Evolutionary conservation across 1,140 invertebrate genomes (phyloP).

Genomic region (Chionoecetes opilio): DNA sequence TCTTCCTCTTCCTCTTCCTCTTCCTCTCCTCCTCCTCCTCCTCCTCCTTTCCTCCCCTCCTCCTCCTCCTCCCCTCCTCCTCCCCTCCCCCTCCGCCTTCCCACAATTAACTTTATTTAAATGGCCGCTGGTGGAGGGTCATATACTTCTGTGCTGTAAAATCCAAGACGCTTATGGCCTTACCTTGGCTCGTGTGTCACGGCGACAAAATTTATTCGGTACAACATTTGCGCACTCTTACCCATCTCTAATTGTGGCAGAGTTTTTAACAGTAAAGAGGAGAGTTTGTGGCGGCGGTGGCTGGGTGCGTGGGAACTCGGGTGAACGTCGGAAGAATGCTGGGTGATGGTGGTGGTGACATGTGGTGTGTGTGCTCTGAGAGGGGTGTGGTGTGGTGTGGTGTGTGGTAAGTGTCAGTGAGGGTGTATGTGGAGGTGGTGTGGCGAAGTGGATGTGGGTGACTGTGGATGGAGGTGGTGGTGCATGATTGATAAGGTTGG

Average conservation of each 20-base stretch:
- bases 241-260: conserved; percentile 45
- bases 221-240: conserved; percentile 43
- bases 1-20: not conserved
- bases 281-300: not conserved
- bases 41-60: not conserved
- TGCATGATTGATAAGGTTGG: not conserved
- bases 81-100: not conserved
- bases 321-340: too few relatives aligned
- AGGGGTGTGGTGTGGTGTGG: not conserved
- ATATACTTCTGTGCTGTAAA: conserved; percentile 48
- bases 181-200: conserved; percentile 45
- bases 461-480: not conserved
- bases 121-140: conserved; percentile 10
- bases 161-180: conserved; percentile 44
- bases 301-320: too few relatives aligned
- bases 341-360: not conserved
- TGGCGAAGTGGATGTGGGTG: not conserved
- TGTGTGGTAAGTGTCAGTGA: not conserved
- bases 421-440: not conserved
- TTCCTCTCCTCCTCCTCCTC: not conserved
- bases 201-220: not conserved
- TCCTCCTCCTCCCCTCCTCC: not conserved
- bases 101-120: conserved; percentile 42
- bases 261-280: conserved; percentile 36
- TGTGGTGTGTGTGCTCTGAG: not conserved